Percentiles rank a stretch among this genome's conserved stretches.
These are phyloP conservation scores for Lottia gigantea DNA, from an alignment of 2,888 invertebrate species.

Conservation along the genomic window DNA sequence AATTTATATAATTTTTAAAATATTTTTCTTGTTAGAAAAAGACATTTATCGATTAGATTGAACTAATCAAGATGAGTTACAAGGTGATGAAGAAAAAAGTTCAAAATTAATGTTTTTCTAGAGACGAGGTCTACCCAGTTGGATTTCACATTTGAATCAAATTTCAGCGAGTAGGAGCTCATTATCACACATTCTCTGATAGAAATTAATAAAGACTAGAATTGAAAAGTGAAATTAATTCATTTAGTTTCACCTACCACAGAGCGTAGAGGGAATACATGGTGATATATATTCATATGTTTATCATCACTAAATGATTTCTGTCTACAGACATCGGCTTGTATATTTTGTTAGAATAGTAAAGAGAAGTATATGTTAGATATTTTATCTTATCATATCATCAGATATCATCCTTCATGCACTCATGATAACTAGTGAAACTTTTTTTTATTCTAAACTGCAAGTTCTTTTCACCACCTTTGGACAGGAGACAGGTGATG, in stretches of 20 bases:
- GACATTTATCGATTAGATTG: conserved; percentile 7
- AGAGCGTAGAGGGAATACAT: conserved; percentile 1
- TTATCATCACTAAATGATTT: neutral
- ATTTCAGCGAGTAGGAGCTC: neutral
- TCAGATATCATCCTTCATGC: too few species aligned
- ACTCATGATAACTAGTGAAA: too few species aligned
- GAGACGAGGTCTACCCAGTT: neutral
- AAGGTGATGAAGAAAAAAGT: conserved; percentile 4
- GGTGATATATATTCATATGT: conserved; percentile 6
- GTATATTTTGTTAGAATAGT: too few species aligned
- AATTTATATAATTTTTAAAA: neutral
- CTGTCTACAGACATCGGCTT: too few species aligned
- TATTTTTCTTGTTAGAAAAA: neutral
- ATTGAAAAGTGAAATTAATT: conserved; percentile 7
- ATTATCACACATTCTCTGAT: conserved; percentile 2
- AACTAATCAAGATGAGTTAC: conserved; percentile 6
- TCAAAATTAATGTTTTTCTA: conserved; percentile 9
- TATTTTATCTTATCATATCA: too few species aligned
- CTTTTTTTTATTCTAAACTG: too few species aligned
- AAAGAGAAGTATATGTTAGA: too few species aligned
- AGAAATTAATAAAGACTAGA: conserved; percentile 6
- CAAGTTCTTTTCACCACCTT: too few species aligned
- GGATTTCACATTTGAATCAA: neutral
- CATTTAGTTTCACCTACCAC: conserved; percentile 10
- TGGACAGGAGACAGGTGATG: too few species aligned